Base-by-base conservation (phyloP, 2,797 vertebrate genomes). In the Halcyon smyrnensis region DNA sequence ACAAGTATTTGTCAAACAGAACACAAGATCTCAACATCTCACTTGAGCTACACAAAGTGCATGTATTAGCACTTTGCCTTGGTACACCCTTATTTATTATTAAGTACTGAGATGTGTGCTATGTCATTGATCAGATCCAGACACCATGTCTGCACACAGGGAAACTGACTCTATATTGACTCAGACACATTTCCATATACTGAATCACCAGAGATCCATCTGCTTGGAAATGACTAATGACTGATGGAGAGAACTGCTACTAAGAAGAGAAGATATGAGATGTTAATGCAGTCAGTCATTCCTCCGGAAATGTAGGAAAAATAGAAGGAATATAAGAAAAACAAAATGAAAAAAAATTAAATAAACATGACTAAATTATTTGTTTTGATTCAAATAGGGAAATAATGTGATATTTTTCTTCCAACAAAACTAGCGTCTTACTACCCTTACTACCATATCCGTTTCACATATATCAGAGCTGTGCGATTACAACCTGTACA, bases 181-280 rank as follows among this genome's bases (percentile, higher is more conserved):
- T 86, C 37, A 13, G 32, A 75, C 32, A 60, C 27, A 65, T 59
- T 88, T 85, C 37, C 46, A 53, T 41, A 53, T 27, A 84, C 56
- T 11, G 9, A 77, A 75, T 84, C 60, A 81, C 45, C 65, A 64
- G 76, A 93, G 18, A 67, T 50, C 32, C 45, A 80, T 84, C 92
- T 87, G 39, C 25, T 76, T 78, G 27, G 28, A 89, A 89, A 93
- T 92, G 78, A 65, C 74, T 89, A 81, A 93, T 70, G 63, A 79
- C 17, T 36, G 18, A 65, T 48, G 24, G n/a, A 86, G 19, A 90
- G 7, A 94, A 69, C 7, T 34, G 34, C 12, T 63, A 39, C 15
- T 20, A 67, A 73, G 39, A 69, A 81, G 6, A 70, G 15, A 75
- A 79, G 8, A 69, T 60, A 41, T 1, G 11, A 78, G 41, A 36